A percentile compares a stretch with the other conserved stretches of the same genome.
Conservation (phyloP, 2,113 vertebrate species). For the Calypte anna region DNA sequence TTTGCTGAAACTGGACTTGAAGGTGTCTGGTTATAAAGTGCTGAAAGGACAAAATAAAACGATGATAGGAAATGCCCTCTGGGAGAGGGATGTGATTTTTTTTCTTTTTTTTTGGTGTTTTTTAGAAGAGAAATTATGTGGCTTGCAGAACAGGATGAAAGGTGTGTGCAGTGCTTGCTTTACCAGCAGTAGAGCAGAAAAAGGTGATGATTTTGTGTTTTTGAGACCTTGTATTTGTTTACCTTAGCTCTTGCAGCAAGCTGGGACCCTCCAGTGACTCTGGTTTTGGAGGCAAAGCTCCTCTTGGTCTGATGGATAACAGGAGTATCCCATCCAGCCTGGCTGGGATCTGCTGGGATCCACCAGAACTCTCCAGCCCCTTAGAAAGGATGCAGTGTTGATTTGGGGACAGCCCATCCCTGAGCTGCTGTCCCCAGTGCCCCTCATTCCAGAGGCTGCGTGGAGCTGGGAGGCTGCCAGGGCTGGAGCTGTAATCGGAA, state of each 20-base stretch:
- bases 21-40: background rate
- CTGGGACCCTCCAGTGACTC: background rate
- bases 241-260: too few species aligned
- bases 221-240: background rate
- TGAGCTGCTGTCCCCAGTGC: background rate
- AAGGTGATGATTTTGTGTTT: background rate
- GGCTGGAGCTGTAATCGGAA: background rate
- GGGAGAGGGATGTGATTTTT: background rate
- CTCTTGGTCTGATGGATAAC: background rate
- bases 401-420: background rate
- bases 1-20: background rate
- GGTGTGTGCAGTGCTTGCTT: background rate
- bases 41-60: background rate
- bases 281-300: background rate
- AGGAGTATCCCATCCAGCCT: background rate
- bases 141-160: background rate
- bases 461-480: background rate
- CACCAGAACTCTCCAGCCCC: background rate
- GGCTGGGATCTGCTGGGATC: background rate
- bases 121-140: background rate
- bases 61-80: background rate
- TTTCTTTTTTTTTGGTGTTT: background rate
- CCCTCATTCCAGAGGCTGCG: rapidly evolving
- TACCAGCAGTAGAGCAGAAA: background rate
- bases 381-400: rapidly evolving